phyloP scores from a whole-genome alignment of 2,113 vertebrate species.

The Passerina amoena region DNA sequence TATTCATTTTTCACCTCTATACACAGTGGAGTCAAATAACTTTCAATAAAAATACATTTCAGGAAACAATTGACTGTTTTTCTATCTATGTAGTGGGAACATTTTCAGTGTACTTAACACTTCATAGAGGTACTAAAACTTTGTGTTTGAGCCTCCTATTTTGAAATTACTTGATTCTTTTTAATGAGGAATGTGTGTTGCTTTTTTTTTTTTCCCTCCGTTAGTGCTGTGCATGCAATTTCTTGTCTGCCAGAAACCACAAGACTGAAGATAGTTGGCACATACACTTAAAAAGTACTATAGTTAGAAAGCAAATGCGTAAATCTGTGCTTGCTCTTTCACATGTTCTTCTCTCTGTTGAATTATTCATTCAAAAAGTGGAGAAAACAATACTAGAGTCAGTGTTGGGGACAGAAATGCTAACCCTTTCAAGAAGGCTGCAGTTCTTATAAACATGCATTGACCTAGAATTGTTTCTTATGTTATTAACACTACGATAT shows the following conservation, averaged over 20 bases:
- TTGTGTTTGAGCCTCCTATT: neutral
- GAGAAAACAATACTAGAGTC: neutral
- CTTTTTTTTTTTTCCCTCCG: neutral
- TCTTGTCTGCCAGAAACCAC: neutral
- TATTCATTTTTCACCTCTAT: neutral
- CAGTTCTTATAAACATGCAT: neutral
- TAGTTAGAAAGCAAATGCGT: neutral
- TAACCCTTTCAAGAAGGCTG: neutral
- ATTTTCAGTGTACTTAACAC: neutral
- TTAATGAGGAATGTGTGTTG: neutral
- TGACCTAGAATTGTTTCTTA: neutral
- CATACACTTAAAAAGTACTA: neutral
- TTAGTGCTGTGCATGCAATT: neutral
- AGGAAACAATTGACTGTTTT: neutral
- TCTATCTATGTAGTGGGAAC: fast-evolving
- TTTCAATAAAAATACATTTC: neutral
- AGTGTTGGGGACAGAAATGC: neutral
- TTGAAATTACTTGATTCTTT: neutral
- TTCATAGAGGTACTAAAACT: neutral
- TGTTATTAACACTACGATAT: neutral
- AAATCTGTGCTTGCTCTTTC: neutral
- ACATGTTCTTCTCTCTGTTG: neutral
- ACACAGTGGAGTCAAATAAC: neutral
- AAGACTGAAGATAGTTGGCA: neutral
- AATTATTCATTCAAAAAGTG: neutral